A percentile compares a stretch with the other conserved stretches of the same genome.
Evolutionary conservation across 2,113 vertebrate genomes (phyloP).

Genomic region (Chionomys nivalis): DNA sequence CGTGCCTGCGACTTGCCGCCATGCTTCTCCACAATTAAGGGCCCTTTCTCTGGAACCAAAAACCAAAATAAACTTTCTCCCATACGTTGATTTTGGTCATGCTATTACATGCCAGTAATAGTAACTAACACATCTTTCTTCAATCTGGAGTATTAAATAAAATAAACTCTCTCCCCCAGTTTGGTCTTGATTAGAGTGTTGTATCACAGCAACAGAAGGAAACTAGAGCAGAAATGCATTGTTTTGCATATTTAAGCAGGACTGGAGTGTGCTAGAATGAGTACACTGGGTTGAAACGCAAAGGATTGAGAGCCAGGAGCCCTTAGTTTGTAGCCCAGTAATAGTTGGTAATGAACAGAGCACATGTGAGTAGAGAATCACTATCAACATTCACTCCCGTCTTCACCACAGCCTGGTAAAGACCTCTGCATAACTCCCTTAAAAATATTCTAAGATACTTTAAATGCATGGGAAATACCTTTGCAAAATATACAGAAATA

Average conservation of each 20-base stretch:
- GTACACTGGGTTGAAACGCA: neutral
- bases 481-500: neutral
- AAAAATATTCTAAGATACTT: neutral
- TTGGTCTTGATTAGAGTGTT: neutral
- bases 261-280: neutral
- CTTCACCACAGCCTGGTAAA: neutral
- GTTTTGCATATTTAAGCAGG: neutral
- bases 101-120: neutral
- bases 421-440: neutral
- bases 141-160: neutral
- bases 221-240: neutral
- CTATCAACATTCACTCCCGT: neutral
- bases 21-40: neutral
- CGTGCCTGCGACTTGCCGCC: neutral
- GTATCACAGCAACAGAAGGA: neutral
- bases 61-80: neutral
- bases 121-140: neutral
- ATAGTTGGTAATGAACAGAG: neutral
- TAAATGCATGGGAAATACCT: neutral
- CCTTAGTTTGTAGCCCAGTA: neutral
- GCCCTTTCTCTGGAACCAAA: neutral
- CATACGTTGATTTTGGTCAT: neutral
- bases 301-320: neutral
- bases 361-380: neutral
- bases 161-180: too few species aligned